These are phyloP conservation scores for Colletes collaris DNA, from an alignment of 2,888 invertebrate species.

Conservation along the genomic window DNA sequence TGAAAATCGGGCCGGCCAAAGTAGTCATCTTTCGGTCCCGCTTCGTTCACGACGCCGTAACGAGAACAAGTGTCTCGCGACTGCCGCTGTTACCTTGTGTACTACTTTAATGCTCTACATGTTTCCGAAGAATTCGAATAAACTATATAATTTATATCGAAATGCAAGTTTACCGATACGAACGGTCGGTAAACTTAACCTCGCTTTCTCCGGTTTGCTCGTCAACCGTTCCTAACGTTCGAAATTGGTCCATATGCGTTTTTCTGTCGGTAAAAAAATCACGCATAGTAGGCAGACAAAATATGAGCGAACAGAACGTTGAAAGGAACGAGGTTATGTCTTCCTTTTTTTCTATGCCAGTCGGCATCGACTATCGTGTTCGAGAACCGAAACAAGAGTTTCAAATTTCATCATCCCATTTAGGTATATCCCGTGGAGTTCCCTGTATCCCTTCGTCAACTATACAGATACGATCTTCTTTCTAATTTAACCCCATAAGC, in stretches of 20 bases:
- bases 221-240: slow-evolving; percentile 35
- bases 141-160: slow-evolving; percentile 7
- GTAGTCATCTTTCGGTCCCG: slow-evolving; percentile 18
- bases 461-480: slow-evolving; percentile 24
- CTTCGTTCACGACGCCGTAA: neutral
- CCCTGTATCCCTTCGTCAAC: too few relatives aligned
- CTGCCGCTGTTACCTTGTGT: too few relatives aligned
- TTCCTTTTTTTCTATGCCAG: too few relatives aligned
- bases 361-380: too few relatives aligned
- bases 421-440: too few relatives aligned
- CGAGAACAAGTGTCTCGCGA: slow-evolving; percentile 14
- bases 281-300: neutral
- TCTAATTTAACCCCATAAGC: slow-evolving; percentile 18
- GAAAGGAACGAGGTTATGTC: too few relatives aligned
- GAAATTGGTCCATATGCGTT: slow-evolving; percentile 43
- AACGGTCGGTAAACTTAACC: slow-evolving; percentile 24
- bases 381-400: too few relatives aligned
- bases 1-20: slow-evolving; percentile 20
- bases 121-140: neutral
- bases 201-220: slow-evolving; percentile 47
- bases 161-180: slow-evolving; percentile 7
- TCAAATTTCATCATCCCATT: too few relatives aligned
- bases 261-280: slow-evolving; percentile 33
- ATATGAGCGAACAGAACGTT: too few relatives aligned
- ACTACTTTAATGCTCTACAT: slow-evolving; percentile 10